phyloP scores from a whole-genome alignment of 2,888 invertebrate genomes.

The Torymus tubicola region DNA sequence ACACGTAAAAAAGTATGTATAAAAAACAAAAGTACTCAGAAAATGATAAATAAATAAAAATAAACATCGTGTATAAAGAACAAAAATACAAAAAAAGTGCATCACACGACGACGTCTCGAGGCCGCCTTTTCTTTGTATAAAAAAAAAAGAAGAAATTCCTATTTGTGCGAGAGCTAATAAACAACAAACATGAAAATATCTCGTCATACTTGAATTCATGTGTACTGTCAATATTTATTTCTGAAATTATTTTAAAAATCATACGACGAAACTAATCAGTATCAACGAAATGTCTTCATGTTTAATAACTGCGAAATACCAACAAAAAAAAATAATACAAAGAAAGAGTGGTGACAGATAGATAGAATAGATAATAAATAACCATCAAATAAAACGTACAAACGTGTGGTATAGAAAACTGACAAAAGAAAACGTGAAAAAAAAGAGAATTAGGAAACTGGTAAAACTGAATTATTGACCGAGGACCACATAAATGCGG shows the following conservation, averaged over 20 bases:
- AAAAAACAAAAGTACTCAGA: constrained; percentile 58
- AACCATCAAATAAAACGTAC: constrained; percentile 6
- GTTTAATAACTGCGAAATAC: constrained; percentile 25
- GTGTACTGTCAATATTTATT: no score
- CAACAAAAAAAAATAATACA: constrained; percentile 5
- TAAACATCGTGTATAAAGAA: constrained; percentile 55
- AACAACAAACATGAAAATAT: constrained; percentile 27
- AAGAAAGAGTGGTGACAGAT: constrained; percentile 23
- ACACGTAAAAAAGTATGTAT: constrained; percentile 49
- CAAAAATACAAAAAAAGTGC: constrained; percentile 67
- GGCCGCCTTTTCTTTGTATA: constrained; percentile 63
- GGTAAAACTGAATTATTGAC: neutral
- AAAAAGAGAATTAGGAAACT: constrained; percentile 9
- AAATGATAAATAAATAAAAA: constrained; percentile 56
- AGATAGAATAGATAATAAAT: constrained; percentile 29
- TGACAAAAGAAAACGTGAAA: neutral
- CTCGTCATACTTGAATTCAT: constrained; percentile 18
- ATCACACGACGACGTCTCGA: constrained; percentile 68
- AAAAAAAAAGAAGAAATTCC: constrained; percentile 54
- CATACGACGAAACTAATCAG: no score
- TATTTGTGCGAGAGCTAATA: constrained; percentile 48
- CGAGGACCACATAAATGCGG: neutral
- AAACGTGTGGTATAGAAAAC: constrained; percentile 3
- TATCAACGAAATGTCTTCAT: constrained; percentile 8
- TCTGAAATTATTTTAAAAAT: no score